Conservation (phyloP, 2,797 vertebrate species). For the Sebastes kiyomatsui region DNA sequence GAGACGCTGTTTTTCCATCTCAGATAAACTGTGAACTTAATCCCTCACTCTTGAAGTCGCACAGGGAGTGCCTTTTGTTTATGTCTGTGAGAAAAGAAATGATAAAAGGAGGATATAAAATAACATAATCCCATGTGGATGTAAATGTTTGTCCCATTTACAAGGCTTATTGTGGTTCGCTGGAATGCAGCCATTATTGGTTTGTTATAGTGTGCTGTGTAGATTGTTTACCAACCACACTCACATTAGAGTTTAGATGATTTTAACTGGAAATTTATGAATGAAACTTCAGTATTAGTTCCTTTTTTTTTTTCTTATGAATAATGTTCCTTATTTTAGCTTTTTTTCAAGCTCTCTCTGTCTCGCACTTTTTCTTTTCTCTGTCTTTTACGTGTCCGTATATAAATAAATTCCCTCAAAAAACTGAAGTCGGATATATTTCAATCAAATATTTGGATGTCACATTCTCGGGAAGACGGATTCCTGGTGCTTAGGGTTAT, state of each 20-base stretch:
- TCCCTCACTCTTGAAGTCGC: neutral
- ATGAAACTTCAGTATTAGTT: neutral
- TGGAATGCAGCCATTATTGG: neutral
- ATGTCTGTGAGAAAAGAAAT: neutral
- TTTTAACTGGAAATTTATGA: neutral
- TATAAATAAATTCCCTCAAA: neutral
- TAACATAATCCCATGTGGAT: neutral
- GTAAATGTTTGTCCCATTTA: neutral
- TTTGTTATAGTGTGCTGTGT: neutral
- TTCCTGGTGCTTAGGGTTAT: neutral
- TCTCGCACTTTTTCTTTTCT: neutral
- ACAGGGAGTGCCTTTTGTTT: slow-evolving; percentile 11
- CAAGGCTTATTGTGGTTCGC: neutral
- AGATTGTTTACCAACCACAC: neutral
- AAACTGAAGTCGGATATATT: neutral
- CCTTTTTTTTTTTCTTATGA: neutral
- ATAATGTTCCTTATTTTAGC: neutral
- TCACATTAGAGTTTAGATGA: neutral
- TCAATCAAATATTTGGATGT: neutral
- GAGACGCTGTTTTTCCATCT: neutral
- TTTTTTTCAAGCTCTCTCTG: neutral
- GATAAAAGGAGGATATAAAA: neutral
- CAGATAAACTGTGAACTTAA: neutral
- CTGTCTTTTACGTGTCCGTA: neutral
- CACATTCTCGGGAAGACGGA: neutral